These are phyloP conservation scores for Zingel zingel DNA, from an alignment of 2,113 vertebrate species.

Conservation along the genomic window DNA sequence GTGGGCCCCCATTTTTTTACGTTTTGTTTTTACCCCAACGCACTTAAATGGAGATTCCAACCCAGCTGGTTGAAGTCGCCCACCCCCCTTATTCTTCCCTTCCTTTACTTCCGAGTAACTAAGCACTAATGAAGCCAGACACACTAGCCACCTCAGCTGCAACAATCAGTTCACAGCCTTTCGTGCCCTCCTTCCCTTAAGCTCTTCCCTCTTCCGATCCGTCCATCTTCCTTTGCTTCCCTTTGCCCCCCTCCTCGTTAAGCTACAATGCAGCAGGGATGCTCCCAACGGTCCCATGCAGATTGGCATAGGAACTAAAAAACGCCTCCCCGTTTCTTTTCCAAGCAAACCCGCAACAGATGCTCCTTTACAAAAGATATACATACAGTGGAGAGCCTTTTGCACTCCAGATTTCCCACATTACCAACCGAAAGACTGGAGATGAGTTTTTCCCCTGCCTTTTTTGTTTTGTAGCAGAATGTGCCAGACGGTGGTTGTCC, in stretches of 20 bases:
- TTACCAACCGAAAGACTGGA: slow-evolving; percentile 25
- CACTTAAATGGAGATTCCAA: slow-evolving; percentile 37
- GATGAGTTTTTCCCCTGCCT: slow-evolving; percentile 11
- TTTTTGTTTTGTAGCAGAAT: slow-evolving; percentile 37
- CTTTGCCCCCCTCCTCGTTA: slow-evolving; percentile 26
- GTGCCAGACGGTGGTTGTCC: slow-evolving; percentile 29
- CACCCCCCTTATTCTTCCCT: slow-evolving; percentile 38
- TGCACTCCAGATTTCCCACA: slow-evolving; percentile 47
- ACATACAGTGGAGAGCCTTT: slow-evolving; percentile 39
- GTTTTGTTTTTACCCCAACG: slow-evolving; percentile 56
- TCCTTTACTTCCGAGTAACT: slow-evolving; percentile 71
- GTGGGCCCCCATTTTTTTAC: slow-evolving; percentile 55
- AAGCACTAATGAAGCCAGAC: slow-evolving; percentile 69
- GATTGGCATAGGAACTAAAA: slow-evolving; percentile 22
- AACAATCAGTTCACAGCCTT: slow-evolving; percentile 59
- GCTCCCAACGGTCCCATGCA: slow-evolving; percentile 48
- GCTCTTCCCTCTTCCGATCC: slow-evolving; percentile 36
- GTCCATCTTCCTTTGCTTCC: slow-evolving; percentile 41
- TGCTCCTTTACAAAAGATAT: slow-evolving; percentile 61
- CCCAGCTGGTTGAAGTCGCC: slow-evolving; percentile 68
- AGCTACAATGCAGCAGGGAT: slow-evolving; percentile 34
- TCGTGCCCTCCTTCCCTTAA: slow-evolving; percentile 29
- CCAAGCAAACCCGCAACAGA: slow-evolving; percentile 59
- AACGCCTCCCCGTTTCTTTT: slow-evolving; percentile 35
- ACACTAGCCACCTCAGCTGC: slow-evolving; percentile 59